These are phyloP conservation scores for Rhinoptilus africanus DNA, from an alignment of 2,113 vertebrate genomes.

Conservation along the genomic window DNA sequence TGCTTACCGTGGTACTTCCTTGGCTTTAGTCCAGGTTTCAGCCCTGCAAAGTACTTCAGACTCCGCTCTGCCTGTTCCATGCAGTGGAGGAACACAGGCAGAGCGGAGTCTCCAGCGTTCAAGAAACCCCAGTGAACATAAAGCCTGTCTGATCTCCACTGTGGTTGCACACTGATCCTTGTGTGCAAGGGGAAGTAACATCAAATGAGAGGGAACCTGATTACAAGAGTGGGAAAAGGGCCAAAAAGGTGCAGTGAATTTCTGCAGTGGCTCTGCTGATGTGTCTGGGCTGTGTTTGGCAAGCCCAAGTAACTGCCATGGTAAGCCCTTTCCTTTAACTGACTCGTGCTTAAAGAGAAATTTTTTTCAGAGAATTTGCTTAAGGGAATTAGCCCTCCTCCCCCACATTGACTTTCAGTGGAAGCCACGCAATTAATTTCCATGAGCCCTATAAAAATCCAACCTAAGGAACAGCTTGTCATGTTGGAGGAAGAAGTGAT, in stretches of 20 bases:
- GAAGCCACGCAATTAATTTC: slow-evolving; percentile 5
- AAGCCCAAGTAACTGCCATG: background rate
- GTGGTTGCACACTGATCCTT: background rate
- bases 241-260: background rate
- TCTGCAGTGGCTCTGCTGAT: background rate
- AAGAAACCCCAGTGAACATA: background rate
- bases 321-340: background rate
- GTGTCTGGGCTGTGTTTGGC: background rate
- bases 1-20: background rate
- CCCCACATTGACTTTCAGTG: background rate
- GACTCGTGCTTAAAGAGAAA: background rate
- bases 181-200: background rate
- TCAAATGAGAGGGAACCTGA: background rate
- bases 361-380: background rate
- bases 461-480: slow-evolving; percentile 15
- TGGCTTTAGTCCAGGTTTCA: background rate
- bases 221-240: background rate
- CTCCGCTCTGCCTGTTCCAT: background rate
- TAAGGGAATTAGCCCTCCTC: background rate
- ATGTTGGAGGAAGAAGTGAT: background rate
- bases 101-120: background rate
- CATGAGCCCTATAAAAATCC: slow-evolving; percentile 8
- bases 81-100: background rate
- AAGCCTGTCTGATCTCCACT: background rate
- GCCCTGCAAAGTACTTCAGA: background rate